Percentiles rank a stretch among this genome's conserved stretches.
phyloP scores from a whole-genome alignment of 2,888 invertebrate genomes.

The Campoplex nolae region DNA sequence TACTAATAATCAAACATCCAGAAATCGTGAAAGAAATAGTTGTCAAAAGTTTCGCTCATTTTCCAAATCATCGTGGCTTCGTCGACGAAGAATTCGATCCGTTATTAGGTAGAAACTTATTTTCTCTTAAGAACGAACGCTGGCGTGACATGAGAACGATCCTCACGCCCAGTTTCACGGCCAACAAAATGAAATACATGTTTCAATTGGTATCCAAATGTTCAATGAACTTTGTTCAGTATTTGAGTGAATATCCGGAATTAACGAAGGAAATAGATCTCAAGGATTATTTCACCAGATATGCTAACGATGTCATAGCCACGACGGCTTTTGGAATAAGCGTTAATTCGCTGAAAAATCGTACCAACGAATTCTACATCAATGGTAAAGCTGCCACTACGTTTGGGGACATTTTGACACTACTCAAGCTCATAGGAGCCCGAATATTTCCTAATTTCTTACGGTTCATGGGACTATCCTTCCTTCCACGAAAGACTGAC shows the following conservation, averaged over 20 bases:
- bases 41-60: slow-evolving; percentile 75
- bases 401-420: slow-evolving; percentile 54
- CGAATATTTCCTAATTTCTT: not conserved
- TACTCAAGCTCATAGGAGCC: not conserved
- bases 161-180: slow-evolving; percentile 79
- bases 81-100: slow-evolving; percentile 74
- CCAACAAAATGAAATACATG: slow-evolving; percentile 79
- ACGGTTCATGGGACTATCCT: not conserved
- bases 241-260: slow-evolving; percentile 73
- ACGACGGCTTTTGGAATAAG: slow-evolving; percentile 86
- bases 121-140: slow-evolving; percentile 74
- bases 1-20: slow-evolving; percentile 76
- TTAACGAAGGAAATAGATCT: slow-evolving; percentile 81
- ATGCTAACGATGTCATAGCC: slow-evolving; percentile 87
- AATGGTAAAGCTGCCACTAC: slow-evolving; percentile 76
- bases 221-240: slow-evolving; percentile 73
- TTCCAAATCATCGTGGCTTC: slow-evolving; percentile 74
- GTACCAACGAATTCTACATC: slow-evolving; percentile 85
- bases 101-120: slow-evolving; percentile 74
- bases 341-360: slow-evolving; percentile 86
- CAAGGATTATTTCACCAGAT: slow-evolving; percentile 85
- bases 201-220: slow-evolving; percentile 74
- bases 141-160: slow-evolving; percentile 79
- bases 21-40: slow-evolving; percentile 76
- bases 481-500: not conserved